Conservation (phyloP, 2,888 invertebrate genomes). For the Chrysolina haemoptera region DNA sequence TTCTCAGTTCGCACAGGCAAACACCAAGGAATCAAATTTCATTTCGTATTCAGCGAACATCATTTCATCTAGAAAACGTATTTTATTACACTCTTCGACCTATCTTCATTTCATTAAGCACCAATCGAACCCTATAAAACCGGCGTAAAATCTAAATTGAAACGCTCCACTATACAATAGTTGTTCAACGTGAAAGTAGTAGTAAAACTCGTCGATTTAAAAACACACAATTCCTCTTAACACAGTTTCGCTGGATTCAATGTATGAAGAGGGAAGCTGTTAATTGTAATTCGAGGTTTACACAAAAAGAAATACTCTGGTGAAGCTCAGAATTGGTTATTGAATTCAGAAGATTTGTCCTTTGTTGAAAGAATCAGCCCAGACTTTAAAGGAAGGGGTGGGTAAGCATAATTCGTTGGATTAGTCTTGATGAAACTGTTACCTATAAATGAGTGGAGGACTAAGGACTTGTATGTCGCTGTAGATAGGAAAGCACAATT, state of each 20-base stretch:
- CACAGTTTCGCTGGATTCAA: neutral
- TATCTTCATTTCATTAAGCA: slow-evolving; percentile 48
- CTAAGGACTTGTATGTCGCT: no score
- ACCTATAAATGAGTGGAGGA: no score
- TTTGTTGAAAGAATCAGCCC: no score
- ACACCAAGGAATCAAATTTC: slow-evolving; percentile 44
- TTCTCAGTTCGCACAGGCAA: slow-evolving; percentile 23
- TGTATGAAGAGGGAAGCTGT: neutral
- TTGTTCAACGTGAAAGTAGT: slow-evolving; percentile 16
- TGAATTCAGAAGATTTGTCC: no score
- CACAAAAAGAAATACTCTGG: no score
- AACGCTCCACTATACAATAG: slow-evolving; percentile 28
- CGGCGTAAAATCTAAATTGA: slow-evolving; percentile 43
- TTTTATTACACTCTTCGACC: slow-evolving; percentile 41
- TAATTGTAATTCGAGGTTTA: no score
- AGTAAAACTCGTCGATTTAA: slow-evolving; percentile 22
- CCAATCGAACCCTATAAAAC: slow-evolving; percentile 44
- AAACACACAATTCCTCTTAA: slow-evolving; percentile 3
- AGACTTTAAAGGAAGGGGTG: no score
- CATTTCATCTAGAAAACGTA: slow-evolving; percentile 42
- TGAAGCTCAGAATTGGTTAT: no score
- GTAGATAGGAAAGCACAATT: no score
- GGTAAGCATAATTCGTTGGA: no score
- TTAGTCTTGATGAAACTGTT: no score
- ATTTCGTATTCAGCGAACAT: slow-evolving; percentile 38